A percentile compares a stretch with the other conserved stretches of the same genome.
Evolutionary conservation across 2,888 invertebrate species (phyloP).

Genomic region (Aphidius colemani): DNA sequence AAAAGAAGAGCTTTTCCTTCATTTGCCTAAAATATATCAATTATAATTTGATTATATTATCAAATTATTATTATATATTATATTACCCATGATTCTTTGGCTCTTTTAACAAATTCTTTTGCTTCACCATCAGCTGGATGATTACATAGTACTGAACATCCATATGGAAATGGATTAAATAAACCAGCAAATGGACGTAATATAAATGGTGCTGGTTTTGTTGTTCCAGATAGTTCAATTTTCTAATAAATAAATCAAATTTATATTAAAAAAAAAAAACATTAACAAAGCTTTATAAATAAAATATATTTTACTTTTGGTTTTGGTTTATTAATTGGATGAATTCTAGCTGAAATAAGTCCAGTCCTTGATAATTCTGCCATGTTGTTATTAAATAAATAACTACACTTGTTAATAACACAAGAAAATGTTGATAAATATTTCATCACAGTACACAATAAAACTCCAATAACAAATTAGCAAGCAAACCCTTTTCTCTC

Average conservation of each 20-base stretch:
- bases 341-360: conserved; percentile 51
- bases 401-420: conserved; percentile 11
- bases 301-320: conserved; percentile 45
- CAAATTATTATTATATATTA: neutral
- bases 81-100: conserved; percentile 73
- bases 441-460: conserved; percentile 12
- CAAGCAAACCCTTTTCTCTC: neutral
- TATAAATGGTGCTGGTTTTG: conserved; percentile 73
- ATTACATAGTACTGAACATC: conserved; percentile 83
- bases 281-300: neutral
- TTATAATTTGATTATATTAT: neutral
- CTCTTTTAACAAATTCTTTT: conserved; percentile 72
- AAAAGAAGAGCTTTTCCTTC: conserved; percentile 53
- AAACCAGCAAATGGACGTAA: conserved; percentile 80
- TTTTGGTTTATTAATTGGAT: conserved; percentile 47
- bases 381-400: conserved; percentile 42
- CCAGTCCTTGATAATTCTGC: conserved; percentile 51
- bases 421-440: neutral
- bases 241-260: conserved; percentile 37
- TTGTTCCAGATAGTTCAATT: conserved; percentile 48
- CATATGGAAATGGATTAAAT: conserved; percentile 80
- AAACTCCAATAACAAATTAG: neutral
- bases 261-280: neutral
- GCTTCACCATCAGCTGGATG: conserved; percentile 79
- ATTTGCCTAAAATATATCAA: conserved; percentile 42